Conservation (phyloP, 1,140 invertebrate genomes). For the Musca vetustissima region DNA sequence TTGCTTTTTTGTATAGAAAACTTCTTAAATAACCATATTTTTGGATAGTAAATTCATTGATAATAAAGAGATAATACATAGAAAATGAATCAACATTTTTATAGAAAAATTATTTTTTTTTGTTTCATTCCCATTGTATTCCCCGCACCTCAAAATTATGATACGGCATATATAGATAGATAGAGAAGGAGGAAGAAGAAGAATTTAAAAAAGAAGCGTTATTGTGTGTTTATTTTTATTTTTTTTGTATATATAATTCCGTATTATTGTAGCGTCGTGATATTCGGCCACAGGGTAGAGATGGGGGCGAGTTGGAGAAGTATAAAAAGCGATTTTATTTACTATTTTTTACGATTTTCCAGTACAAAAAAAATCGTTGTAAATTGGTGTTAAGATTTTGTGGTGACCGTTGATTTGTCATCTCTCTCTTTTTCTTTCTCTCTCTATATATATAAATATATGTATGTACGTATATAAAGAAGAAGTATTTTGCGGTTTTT, state of each 20-base stretch:
- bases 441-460: too few relatives aligned
- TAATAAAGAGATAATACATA: background rate
- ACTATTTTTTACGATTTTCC: background rate
- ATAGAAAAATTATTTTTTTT: too few relatives aligned
- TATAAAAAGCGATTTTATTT: conserved; percentile 2
- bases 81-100: background rate
- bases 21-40: too few relatives aligned
- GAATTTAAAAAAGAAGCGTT: background rate
- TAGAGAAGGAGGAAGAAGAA: background rate
- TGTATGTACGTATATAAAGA: too few relatives aligned
- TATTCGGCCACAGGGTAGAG: background rate
- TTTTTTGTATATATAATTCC: background rate
- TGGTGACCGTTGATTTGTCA: too few relatives aligned
- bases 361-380: background rate
- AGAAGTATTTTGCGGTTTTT: too few relatives aligned
- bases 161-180: background rate
- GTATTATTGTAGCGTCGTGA: background rate
- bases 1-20: too few relatives aligned
- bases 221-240: background rate
- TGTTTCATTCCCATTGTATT: background rate
- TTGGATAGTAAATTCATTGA: too few relatives aligned
- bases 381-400: conserved; percentile 10
- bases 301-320: background rate
- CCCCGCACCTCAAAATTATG: too few relatives aligned
- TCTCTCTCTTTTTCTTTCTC: too few relatives aligned